Evolutionary conservation across 1,140 invertebrate species (phyloP), one percentile per base, ranked within the genome.

Genomic region (Diabrotica virgifera): DNA sequence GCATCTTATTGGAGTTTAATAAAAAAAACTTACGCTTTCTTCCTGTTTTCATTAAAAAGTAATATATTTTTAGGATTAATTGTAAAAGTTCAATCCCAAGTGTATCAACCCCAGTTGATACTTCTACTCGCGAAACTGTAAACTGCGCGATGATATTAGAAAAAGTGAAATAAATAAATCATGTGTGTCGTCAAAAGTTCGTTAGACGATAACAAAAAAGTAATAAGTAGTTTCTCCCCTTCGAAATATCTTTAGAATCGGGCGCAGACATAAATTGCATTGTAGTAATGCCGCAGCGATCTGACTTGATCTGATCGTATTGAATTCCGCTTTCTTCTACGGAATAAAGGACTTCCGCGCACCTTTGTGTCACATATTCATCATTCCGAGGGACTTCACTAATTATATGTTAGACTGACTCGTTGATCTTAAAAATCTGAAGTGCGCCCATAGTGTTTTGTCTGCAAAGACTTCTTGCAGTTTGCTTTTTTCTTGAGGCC

Each of bases 281-380:
- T 63, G 61, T 52, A 67, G 35, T 66, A 59, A 67, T 62, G 59
- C 70, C 70, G 65, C 70, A 70, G 62, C 70, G 65, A 70, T 65
- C 67, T 72, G 70, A 72, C 70, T 72, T 66, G 70, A 72, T 72
- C 70, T 72, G 65, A 70, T 70, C 68, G 68, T 63, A 71, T 71
- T 69, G 65, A 71, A 55, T 70, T 67, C 68, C 65, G 68, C 64
- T 67, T 72, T 71, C 68, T 66, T 67, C 59, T 55, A 24, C 36
- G 58, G 61, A 65, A 72, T 72, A 72, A 72, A 67, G 63, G 62
- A 72, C 70, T 72, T 72, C 70, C 70, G 70, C 53, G 63, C 70
- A 72, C 70, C 70, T 72, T 72, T 69, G 54, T 70, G 64, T 65
- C 54, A 65, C 63, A 61, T 61, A 66, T 67, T 67, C 70, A 67